Evolutionary conservation across 2,888 invertebrate species (phyloP), one percentile per base, ranked within the genome.

Genomic region (Toxonevra muliebris): DNA sequence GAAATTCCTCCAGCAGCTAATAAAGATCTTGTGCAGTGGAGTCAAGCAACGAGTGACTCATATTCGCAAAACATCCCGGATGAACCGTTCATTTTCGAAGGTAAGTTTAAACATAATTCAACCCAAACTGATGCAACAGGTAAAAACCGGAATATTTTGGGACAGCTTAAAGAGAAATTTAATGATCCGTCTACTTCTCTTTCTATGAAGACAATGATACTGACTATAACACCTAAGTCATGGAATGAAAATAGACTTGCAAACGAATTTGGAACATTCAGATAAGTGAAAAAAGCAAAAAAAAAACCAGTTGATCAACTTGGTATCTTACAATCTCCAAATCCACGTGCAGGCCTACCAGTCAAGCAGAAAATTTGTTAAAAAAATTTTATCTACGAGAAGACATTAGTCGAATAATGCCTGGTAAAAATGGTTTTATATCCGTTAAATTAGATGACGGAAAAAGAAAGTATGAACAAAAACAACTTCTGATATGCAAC

Each of bases 121-220:
- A 2, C 4, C 1, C 53, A 53, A 15, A 53, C 53, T n/a, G 53
- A 53, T 1, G 15, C 53, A 53, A n/a, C 45, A 45, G 13, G 11
- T 11, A 2, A 45, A 45, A 45, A 45, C 45, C 12, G 13, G 13
- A 13, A 45, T 12, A 45, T 45, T 45, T 45, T 45, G 45, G 1
- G 15, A 13, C 19, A 60, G 48, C 17, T 45, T 13, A 17, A 60
- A 40, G 60, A 60, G 45, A 60, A 60, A n/a, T 60, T 60, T 15
- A 60, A 60, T 17, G 30, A 60, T 40, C 60, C 60, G 11, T 60
- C 19, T 13, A 45, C 45, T 15, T 60, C 60, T 13, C 12, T 48
- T 20, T 60, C 60, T 11, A 48, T 45, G 45, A 19, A 60, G 41
- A 60, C 60, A 17, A 60, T 19, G 60, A 60, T 60, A 43, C 48